These are phyloP conservation scores for Trachythela sp. DNA, from an alignment of 64 coral and sea anemone species.

Conservation along the genomic window DNA sequence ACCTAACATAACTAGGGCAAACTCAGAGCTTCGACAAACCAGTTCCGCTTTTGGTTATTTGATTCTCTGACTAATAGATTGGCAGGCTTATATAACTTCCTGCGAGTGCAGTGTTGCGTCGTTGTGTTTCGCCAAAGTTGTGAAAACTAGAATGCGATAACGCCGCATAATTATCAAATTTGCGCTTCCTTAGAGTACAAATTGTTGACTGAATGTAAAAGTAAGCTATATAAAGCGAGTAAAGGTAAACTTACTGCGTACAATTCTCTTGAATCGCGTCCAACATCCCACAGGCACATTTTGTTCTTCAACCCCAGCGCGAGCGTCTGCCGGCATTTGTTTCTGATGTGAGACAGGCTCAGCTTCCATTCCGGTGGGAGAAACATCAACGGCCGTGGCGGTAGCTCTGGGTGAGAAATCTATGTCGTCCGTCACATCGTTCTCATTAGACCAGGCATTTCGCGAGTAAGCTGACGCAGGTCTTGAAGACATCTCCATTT, in stretches of 20 bases:
- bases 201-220: neutral
- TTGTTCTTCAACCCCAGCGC: slow-evolving; percentile 67
- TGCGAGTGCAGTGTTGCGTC: neutral
- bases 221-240: neutral
- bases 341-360: slow-evolving; percentile 73
- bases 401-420: slow-evolving; percentile 77
- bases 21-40: neutral
- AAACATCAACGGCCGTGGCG: slow-evolving; percentile 83
- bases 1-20: neutral
- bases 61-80: neutral
- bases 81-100: neutral
- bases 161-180: neutral
- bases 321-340: slow-evolving; percentile 74
- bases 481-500: slow-evolving; percentile 66
- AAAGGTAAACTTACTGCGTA: slow-evolving; percentile 75
- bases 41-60: neutral
- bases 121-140: neutral
- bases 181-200: neutral
- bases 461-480: slow-evolving; percentile 81
- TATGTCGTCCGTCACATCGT: slow-evolving; percentile 73
- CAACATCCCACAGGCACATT: slow-evolving; percentile 94
- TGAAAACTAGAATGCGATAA: neutral
- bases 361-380: slow-evolving; percentile 84
- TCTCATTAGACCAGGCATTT: slow-evolving; percentile 85
- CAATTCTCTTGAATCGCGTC: slow-evolving; percentile 88